Base-by-base conservation (phyloP, 2,888 invertebrate species). In the Sphinx pinastri region DNA sequence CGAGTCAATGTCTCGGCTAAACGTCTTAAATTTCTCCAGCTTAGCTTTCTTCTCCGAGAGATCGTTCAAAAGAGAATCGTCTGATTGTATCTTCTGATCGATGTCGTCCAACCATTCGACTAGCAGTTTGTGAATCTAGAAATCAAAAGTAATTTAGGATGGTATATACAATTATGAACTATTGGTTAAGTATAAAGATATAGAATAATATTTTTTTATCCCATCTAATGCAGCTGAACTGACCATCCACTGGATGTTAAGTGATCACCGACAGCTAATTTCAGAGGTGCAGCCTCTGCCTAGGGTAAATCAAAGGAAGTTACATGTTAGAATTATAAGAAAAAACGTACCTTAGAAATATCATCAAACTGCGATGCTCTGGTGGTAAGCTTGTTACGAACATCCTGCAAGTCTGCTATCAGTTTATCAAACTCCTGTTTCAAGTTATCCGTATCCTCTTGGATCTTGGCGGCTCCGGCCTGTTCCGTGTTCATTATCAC, bases 401-500 rank as follows among this genome's bases (percentile, higher is more conserved):
- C 95, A 71, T 98, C 97, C 84, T 97, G 97, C 19, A 98, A 95
- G 81, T 98, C 98, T 45, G 95, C 94, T 67, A 98, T 95, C 5
- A 99, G 90, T 83, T 97, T 98, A 76, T 99, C 99, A 86, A 99
- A 98, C 86, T 99, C 98, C 79, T 96, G 95, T 83, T 98, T 98
- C 38, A 98, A 91, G 75, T 95, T 96, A 84, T 98, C 98, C 0
- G 98, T 98, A 80, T 98, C 98, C 84, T 99, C 98, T 83, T 98
- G 97, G 71, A 99, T 98, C 86, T 97, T 97, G 0, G 96, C 96
- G 0, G 97, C 98, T 0, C 99, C 99, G 68, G 96, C 95, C 76
- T 97, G 96, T 88, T 98, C 98, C 0, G 99, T 99, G 83, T 98
- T 98, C 95, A 98, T 96, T 11, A 98, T 97, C 0, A 99, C 98